Conservation (phyloP, 1,140 invertebrate species). For the Atta texana region DNA sequence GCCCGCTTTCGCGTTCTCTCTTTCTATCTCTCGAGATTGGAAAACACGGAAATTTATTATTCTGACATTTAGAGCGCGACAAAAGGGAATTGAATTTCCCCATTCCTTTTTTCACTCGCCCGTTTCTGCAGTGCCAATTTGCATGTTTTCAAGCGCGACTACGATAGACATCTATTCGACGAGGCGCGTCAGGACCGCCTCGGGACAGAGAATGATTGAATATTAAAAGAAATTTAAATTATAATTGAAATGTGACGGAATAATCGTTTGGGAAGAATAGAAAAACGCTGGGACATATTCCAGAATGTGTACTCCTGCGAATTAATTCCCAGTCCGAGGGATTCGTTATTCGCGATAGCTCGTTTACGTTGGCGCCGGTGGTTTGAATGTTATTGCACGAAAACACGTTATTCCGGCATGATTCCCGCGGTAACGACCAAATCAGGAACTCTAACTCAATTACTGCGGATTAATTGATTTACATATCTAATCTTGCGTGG, state of each 20-base stretch:
- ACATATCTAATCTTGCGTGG: slow-evolving; percentile 54
- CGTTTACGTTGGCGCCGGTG: neutral
- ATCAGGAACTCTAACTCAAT: slow-evolving; percentile 60
- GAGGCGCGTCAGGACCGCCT: slow-evolving; percentile 9
- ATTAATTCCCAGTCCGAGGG: slow-evolving; percentile 3
- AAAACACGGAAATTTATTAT: slow-evolving; percentile 61
- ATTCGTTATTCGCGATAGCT: slow-evolving; percentile 13
- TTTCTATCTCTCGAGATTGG: slow-evolving; percentile 37
- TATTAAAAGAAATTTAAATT: slow-evolving; percentile 23
- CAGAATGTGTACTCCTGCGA: neutral
- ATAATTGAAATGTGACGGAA: slow-evolving; percentile 17
- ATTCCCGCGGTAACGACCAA: slow-evolving; percentile 23
- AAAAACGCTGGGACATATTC: neutral
- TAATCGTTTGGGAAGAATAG: neutral
- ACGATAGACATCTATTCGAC: slow-evolving; percentile 40
- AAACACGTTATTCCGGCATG: slow-evolving; percentile 44
- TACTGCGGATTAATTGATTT: slow-evolving; percentile 64
- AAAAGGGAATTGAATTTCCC: slow-evolving; percentile 57
- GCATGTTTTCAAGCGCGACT: slow-evolving; percentile 50
- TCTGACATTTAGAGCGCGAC: slow-evolving; percentile 60
- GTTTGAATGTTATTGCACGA: slow-evolving; percentile 20
- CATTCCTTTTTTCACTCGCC: slow-evolving; percentile 23
- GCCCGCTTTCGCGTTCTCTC: neutral
- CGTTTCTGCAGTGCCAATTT: slow-evolving; percentile 49
- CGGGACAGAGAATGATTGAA: slow-evolving; percentile 40